Base-by-base conservation (phyloP, 1,140 invertebrate genomes). In the Ladona fulva region DNA sequence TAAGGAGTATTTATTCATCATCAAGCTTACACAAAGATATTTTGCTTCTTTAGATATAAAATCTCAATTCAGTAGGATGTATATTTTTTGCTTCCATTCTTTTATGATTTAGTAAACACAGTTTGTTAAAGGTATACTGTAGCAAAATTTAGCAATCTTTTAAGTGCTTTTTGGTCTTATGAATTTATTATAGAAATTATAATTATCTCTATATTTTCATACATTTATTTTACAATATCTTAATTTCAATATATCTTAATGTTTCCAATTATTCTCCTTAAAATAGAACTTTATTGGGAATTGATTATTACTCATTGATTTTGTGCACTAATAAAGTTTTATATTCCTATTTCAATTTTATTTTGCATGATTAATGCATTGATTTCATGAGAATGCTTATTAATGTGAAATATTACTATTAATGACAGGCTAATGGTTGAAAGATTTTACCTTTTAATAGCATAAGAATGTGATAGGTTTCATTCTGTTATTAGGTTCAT, bases 401-500 rank as follows among this genome's bases (percentile, higher is more conserved):
- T 66, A 19, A 66, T 12, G 14, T 66, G 14, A 66, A 66, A 66
- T 66, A 66, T 22, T 66, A 22, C 14, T 66, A 66, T 66, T 66
- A 66, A 66, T 66, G 52, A 66, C 52, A 66, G 52, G 52, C 14
- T 66, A 19, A 66, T 66, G 52, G 52, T 66, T 66, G 52, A 66
- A 66, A 66, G 52, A 19, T 66, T 6, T 66, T 66, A 22, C 14
- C 52, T 19, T 66, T 66, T 12, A 19, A 66, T 66, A 66, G 52
- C 52, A 66, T 66, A 66, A 66, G 52, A 66, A 66, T 66, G 52
- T 66, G 52, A 66, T 66, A 66, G 52, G 52, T 66, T 66, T 66
- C 52, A 66, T 66, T 66, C 12, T 66, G 52, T 66, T 66, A 66
- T 66, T 66, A 66, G 52, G 52, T 66, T 66, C 52, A 66, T 6